Conservation (phyloP, 2,113 vertebrate genomes). For the Bufo gargarizans region DNA sequence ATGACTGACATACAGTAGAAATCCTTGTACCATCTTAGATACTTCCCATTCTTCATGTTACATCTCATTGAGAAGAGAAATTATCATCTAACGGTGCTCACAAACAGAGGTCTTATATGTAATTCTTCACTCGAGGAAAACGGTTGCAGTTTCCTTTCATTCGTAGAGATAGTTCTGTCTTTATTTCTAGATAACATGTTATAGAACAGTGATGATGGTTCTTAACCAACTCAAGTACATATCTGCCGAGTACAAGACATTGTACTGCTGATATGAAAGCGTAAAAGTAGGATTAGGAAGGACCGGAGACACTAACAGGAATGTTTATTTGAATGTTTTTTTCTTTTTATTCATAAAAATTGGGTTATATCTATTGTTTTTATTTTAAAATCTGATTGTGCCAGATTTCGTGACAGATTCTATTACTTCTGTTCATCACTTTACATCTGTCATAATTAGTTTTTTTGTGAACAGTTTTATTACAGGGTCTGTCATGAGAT, state of each 20-base stretch:
- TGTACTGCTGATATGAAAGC: background rate
- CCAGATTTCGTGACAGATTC: background rate
- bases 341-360: background rate
- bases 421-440: background rate
- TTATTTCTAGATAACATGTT: slow-evolving; percentile 37
- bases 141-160: background rate
- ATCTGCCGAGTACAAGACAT: background rate
- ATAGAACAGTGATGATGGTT: slow-evolving; percentile 18
- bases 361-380: background rate
- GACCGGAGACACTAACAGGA: background rate
- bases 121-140: background rate
- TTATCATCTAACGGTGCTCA: background rate
- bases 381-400: background rate
- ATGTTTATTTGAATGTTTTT: background rate
- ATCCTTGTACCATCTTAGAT: background rate
- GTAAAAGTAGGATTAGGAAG: background rate
- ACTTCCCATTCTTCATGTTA: background rate
- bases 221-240: slow-evolving; percentile 7
- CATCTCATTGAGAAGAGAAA: background rate
- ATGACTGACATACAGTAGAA: background rate
- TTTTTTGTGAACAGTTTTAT: background rate
- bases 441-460: background rate
- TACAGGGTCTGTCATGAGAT: background rate
- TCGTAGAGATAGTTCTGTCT: background rate
- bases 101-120: background rate